Percentiles rank a stretch among this genome's conserved stretches.
Conservation (phyloP, 2,113 vertebrate genomes). For the Chitala chitala region DNA sequence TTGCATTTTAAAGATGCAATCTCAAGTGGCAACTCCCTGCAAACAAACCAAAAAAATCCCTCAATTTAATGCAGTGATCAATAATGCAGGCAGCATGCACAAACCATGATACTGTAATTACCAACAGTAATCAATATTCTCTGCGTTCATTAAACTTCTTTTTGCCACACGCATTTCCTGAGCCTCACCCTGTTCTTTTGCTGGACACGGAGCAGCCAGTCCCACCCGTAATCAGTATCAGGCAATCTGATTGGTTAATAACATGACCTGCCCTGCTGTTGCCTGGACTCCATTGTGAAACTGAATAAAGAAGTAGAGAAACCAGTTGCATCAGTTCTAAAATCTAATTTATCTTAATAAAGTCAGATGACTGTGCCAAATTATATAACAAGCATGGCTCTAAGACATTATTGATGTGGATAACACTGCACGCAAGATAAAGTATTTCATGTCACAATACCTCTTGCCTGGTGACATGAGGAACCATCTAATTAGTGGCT, state of each 20-base stretch:
- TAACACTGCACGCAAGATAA: background rate
- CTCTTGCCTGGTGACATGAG: background rate
- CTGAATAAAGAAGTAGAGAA: background rate
- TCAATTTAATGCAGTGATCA: slow-evolving; percentile 12
- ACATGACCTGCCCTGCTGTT: background rate
- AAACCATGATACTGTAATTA: slow-evolving; percentile 23
- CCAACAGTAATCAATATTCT: background rate
- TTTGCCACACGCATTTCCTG: background rate
- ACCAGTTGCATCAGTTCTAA: background rate
- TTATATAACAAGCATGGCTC: background rate
- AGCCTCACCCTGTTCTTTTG: background rate
- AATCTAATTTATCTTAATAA: slow-evolving; percentile 8
- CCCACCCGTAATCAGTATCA: background rate
- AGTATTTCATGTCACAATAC: slow-evolving; percentile 3
- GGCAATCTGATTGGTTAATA: background rate
- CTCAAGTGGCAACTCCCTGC: background rate
- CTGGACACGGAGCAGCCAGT: background rate
- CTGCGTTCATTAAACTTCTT: background rate
- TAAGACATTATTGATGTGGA: background rate
- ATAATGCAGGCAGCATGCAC: slow-evolving; percentile 15
- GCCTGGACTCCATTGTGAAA: background rate
- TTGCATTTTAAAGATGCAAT: slow-evolving; percentile 14
- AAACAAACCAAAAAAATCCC: background rate
- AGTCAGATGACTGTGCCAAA: slow-evolving; percentile 2
- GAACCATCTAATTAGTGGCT: slow-evolving; percentile 14